Percentiles rank a stretch among this genome's conserved stretches.
These are phyloP conservation scores for Mylabris phalerata DNA, from an alignment of 1,140 invertebrate genomes.

Conservation along the genomic window DNA sequence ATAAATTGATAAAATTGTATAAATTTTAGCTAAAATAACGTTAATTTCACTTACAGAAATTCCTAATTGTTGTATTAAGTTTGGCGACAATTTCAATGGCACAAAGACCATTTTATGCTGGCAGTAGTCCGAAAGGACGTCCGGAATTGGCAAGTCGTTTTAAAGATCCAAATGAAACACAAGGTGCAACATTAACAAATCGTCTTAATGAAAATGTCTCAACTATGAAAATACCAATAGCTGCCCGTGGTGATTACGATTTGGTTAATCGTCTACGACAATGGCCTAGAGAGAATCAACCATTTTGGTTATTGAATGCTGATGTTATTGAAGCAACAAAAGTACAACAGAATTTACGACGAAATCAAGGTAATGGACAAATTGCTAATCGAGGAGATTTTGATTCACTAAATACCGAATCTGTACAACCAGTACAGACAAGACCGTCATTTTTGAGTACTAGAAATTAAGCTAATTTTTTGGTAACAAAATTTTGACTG, in stretches of 20 bases:
- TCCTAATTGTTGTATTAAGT: constrained; percentile 20
- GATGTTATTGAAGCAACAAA: constrained; percentile 43
- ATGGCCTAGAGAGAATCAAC: constrained; percentile 48
- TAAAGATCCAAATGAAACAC: constrained; percentile 18
- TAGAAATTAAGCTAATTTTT: no score
- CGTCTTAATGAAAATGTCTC: constrained; percentile 30
- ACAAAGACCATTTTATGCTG: constrained; percentile 35
- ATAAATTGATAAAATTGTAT: no score
- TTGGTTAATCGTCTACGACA: constrained; percentile 45
- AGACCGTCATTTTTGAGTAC: no score
- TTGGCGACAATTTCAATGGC: constrained; percentile 20
- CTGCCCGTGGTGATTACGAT: constrained; percentile 44
- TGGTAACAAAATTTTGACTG: no score
- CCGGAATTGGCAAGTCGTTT: constrained; percentile 34
- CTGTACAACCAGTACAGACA: no score
- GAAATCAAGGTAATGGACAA: no score
- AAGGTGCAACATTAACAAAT: constrained; percentile 22
- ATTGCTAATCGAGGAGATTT: no score
- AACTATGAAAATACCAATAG: constrained; percentile 37
- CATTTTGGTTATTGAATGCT: constrained; percentile 52
- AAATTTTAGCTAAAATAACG: no score
- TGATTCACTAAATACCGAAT: no score
- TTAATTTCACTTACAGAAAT: constrained; percentile 11
- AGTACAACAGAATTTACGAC: background rate
- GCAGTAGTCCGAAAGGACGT: constrained; percentile 28